Evolutionary conservation across 2,113 vertebrate species (phyloP).

Genomic region (Ochotona princeps): DNA sequence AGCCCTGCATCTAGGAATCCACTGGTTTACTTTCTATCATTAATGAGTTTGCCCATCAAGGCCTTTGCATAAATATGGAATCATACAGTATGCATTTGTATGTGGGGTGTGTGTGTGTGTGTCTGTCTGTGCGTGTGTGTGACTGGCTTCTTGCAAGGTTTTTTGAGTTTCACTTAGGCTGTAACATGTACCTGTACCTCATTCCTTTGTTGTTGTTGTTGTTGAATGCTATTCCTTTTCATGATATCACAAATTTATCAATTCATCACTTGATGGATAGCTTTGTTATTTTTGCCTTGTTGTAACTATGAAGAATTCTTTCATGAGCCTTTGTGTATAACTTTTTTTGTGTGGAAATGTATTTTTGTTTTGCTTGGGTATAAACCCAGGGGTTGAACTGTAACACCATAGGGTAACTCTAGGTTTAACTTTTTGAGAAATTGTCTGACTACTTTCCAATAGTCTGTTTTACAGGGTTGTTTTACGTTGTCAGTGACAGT

Average conservation of each 20-base stretch:
- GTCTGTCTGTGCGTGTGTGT: no score
- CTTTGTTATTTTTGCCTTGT: neutral
- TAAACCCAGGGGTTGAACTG: neutral
- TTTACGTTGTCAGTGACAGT: neutral
- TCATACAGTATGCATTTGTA: neutral
- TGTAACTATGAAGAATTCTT: neutral
- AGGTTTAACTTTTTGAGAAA: slow-evolving; percentile 34
- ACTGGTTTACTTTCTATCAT: neutral
- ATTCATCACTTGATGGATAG: neutral
- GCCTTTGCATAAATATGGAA: neutral
- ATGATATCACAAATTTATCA: neutral
- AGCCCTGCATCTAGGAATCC: neutral
- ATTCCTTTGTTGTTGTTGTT: neutral
- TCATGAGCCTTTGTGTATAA: neutral
- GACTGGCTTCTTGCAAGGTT: neutral
- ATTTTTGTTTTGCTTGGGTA: slow-evolving; percentile 43
- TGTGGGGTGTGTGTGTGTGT: no score
- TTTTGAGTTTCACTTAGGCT: neutral
- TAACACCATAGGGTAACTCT: neutral
- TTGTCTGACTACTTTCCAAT: neutral
- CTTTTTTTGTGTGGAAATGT: neutral
- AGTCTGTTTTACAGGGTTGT: neutral
- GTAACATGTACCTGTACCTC: neutral
- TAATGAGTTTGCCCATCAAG: neutral
- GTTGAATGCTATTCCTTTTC: neutral